Percentiles rank a stretch among this genome's conserved stretches.
Evolutionary conservation across 2,888 invertebrate genomes (phyloP).

Genomic region (Abrostola tripartita): DNA sequence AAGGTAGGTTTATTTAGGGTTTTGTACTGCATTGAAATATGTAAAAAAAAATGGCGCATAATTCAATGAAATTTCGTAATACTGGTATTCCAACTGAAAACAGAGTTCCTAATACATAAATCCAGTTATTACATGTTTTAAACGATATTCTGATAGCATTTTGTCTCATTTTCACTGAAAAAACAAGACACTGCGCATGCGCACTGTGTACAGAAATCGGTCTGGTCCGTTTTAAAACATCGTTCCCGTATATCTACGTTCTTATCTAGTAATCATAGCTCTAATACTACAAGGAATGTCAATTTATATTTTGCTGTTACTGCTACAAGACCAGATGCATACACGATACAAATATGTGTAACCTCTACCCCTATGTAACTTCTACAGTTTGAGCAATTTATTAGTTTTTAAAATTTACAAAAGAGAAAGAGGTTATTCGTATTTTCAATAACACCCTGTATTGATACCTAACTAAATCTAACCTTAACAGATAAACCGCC

Average conservation of each 20-base stretch:
- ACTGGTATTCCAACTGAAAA: conserved; percentile 15
- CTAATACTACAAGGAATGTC: conserved; percentile 5
- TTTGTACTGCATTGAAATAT: not conserved
- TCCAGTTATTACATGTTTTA: too few relatives aligned
- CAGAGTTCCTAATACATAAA: not conserved
- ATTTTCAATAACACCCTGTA: not conserved
- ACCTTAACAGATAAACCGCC: conserved; percentile 24
- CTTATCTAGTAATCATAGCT: conserved; percentile 3
- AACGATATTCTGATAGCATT: too few relatives aligned
- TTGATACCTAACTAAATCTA: conserved; percentile 10
- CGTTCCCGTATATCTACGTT: not conserved
- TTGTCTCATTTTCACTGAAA: too few relatives aligned
- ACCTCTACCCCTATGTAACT: conserved; percentile 32
- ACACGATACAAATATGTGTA: conserved; percentile 17
- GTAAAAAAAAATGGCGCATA: not conserved
- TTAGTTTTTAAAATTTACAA: too few relatives aligned
- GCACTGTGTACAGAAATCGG: too few relatives aligned
- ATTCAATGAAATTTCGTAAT: not conserved
- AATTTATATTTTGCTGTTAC: not conserved
- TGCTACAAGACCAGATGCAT: conserved; percentile 4
- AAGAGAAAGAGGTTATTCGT: not conserved
- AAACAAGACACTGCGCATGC: too few relatives aligned
- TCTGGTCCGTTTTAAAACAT: too few relatives aligned
- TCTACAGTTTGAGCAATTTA: conserved; percentile 39
- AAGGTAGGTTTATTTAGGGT: too few relatives aligned